Percentiles rank a stretch among this genome's conserved stretches.
Evolutionary conservation across 2,113 vertebrate genomes (phyloP).

Genomic region (Cettia cetti): DNA sequence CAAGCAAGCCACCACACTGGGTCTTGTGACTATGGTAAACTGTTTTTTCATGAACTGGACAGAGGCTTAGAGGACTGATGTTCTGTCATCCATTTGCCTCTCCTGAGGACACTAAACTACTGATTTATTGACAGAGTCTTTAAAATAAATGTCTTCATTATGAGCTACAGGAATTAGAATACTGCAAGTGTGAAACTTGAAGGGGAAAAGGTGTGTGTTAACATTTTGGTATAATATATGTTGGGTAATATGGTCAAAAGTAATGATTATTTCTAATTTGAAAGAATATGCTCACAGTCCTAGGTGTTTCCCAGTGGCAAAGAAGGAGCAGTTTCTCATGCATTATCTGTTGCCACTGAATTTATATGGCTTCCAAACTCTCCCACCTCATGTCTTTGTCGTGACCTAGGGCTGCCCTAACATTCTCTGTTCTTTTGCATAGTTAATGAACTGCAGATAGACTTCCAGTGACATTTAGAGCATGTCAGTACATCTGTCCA

Average conservation of each 20-base stretch:
- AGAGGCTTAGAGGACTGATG: background rate
- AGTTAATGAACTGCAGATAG: background rate
- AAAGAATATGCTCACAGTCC: background rate
- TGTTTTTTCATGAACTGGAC: background rate
- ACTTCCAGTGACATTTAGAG: background rate
- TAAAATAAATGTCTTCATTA: conserved; percentile 24
- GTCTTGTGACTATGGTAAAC: background rate
- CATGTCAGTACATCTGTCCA: fast-evolving
- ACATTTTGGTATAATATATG: background rate
- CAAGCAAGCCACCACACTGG: background rate
- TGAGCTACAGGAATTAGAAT: background rate
- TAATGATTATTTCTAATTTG: background rate
- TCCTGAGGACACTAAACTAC: background rate
- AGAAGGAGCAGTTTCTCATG: background rate
- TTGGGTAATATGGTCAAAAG: background rate
- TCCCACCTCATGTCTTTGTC: background rate
- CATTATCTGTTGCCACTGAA: background rate
- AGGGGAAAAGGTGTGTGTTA: background rate
- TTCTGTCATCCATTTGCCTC: background rate
- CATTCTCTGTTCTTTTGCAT: background rate
- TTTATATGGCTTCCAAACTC: background rate
- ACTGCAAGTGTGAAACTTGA: background rate
- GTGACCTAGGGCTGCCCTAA: background rate
- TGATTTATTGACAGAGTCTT: conserved; percentile 36
- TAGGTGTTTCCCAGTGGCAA: background rate